Evolutionary conservation across 2,113 vertebrate genomes (phyloP), one percentile per base, ranked within the genome.

Genomic region (Xiphophorus hellerii): DNA sequence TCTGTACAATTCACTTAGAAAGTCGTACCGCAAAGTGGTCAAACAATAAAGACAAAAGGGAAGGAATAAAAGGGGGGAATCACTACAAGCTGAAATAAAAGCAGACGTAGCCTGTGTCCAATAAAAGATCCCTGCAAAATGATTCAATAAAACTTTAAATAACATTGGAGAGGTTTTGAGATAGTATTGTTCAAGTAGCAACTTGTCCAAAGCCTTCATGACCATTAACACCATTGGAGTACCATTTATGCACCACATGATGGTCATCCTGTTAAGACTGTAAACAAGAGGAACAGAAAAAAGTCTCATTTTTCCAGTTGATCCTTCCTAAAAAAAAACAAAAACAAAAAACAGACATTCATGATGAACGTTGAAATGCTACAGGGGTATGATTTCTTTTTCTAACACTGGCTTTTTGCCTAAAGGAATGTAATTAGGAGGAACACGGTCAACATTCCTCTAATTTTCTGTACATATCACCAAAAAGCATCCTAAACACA

Each of bases 121-220:
- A 60, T 62, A 73, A 63, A 37, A 62, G n/a, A 78, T 10, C 7
- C 3, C 63, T 83, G 63, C 58, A 78, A 67, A 33, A 84, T 37
- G 0, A 78, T 72, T 31, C 73, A 13, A 69, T 78, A 71, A 68
- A 85, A 81, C 78, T 83, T 90, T 88, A 92, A 93, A 92, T 92
- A 92, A 87, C 29, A 89, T 62, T 31, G 71, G 30, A 77, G 28
- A 86, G 54, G 74, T 85, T 74, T 74, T 85, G 71, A 82, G 88
- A 90, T 76, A 54, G 12, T 13, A 72, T 66, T 73, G 64, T 89
- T 89, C 70, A 85, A 83, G 82, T 84, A 81, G 15, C 78, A 22
- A 81, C 42, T 51, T 37, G 28, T 78, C 72, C 22, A 69, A 62
- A 62, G 51, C 51, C 51, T n/a, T 65, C 31, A 33, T 35, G 71